These are phyloP conservation scores for Hyppa rectilinea DNA, from an alignment of 2,888 invertebrate genomes.

Conservation along the genomic window DNA sequence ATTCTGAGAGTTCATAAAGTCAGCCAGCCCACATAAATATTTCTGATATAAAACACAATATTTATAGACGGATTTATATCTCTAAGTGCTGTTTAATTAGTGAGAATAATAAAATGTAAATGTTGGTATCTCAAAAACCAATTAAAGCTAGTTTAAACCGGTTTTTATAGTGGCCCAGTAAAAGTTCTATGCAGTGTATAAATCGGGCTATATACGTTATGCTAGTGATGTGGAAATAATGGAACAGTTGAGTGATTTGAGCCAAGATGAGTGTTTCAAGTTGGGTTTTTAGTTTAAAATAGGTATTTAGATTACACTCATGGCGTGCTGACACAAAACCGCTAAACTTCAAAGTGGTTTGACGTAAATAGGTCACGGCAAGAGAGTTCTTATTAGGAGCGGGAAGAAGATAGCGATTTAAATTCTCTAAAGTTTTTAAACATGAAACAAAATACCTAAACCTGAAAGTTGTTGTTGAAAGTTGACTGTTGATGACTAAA, in stretches of 20 bases:
- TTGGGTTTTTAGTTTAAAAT: constrained; percentile 11
- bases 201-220: neutral
- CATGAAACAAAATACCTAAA: neutral
- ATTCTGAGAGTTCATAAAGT: constrained; percentile 41
- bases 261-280: constrained; percentile 25
- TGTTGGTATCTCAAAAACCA: constrained; percentile 54
- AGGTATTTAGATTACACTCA: neutral
- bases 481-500: too few species aligned
- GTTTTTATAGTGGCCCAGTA: constrained; percentile 49
- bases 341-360: constrained; percentile 13
- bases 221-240: constrained; percentile 55
- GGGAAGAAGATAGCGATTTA: neutral
- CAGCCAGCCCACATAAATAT: constrained; percentile 55
- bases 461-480: too few species aligned
- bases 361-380: constrained; percentile 16
- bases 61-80: constrained; percentile 45
- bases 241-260: constrained; percentile 13
- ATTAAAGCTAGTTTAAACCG: constrained; percentile 51
- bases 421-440: neutral
- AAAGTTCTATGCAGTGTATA: constrained; percentile 27
- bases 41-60: constrained; percentile 48
- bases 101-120: constrained; percentile 50
- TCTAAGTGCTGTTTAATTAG: constrained; percentile 57
- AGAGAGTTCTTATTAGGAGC: neutral
- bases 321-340: constrained; percentile 11